These are phyloP conservation scores for Ursus arctos DNA, from an alignment of 2,113 vertebrate species.

Conservation along the genomic window DNA sequence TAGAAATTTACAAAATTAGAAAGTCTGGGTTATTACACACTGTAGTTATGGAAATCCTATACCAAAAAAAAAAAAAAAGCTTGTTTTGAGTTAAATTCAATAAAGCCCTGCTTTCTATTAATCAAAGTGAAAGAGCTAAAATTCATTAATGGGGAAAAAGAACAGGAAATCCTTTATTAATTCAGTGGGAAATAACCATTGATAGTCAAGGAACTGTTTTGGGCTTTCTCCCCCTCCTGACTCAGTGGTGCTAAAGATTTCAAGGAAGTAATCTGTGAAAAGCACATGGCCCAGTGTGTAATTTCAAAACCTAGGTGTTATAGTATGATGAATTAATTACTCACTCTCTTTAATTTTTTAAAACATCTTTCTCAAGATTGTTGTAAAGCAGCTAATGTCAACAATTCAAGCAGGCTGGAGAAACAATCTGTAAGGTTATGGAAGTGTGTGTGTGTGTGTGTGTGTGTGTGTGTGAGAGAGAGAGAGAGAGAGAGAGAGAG, in stretches of 20 bases:
- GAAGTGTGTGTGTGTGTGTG: neutral
- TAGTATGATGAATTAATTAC: conserved; percentile 72
- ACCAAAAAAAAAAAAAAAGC: neutral
- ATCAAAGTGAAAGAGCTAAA: conserved; percentile 61
- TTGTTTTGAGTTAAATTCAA: conserved; percentile 70
- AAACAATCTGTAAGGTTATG: conserved; percentile 72
- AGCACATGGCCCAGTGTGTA: conserved; percentile 50
- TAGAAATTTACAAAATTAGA: conserved; percentile 17
- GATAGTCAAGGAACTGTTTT: conserved; percentile 72
- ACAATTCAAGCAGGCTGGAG: conserved; percentile 64
- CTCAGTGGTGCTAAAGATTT: conserved; percentile 21
- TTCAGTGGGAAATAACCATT: conserved; percentile 73
- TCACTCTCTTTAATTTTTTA: conserved; percentile 62
- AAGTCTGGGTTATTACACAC: conserved; percentile 59
- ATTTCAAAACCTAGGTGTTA: conserved; percentile 77
- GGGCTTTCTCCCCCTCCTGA: neutral
- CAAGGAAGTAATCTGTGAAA: conserved; percentile 72
- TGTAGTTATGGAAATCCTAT: conserved; percentile 37
- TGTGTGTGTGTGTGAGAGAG: neutral
- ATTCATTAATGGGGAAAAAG: conserved; percentile 78
- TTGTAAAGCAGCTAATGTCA: conserved; percentile 73
- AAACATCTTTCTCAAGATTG: conserved; percentile 69
- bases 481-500: neutral
- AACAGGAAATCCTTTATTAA: conserved; percentile 75
- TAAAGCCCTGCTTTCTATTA: conserved; percentile 68